Conservation (phyloP, 1,140 invertebrate genomes). For the Drosophila obscura region DNA sequence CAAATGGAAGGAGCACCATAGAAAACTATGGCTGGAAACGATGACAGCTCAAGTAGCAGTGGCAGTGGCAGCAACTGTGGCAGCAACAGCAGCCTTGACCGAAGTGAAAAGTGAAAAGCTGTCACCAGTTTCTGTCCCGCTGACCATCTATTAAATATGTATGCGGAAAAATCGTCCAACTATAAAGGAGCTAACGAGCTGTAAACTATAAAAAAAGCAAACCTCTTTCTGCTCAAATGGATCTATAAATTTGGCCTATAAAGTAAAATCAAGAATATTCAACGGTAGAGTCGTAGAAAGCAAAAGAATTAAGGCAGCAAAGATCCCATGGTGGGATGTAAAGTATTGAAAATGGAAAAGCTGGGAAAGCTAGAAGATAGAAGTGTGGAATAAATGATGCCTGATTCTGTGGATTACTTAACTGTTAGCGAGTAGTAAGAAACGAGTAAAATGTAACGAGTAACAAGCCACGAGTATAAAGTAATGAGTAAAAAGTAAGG, state of each 20-base stretch:
- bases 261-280: constrained; percentile 5
- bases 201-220: constrained; percentile 69
- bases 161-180: constrained; percentile 55
- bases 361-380: no score
- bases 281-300: neutral
- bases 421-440: neutral
- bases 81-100: constrained; percentile 61
- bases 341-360: no score
- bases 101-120: constrained; percentile 78
- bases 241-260: constrained; percentile 22
- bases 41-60: constrained; percentile 36
- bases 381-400: no score
- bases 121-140: constrained; percentile 55
- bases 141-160: constrained; percentile 45
- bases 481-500: no score
- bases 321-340: no score
- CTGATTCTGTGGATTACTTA: no score
- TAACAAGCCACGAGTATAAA: no score
- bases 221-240: constrained; percentile 23
- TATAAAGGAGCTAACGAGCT: constrained; percentile 75
- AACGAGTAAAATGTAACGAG: neutral
- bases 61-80: constrained; percentile 6
- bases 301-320: neutral
- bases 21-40: constrained; percentile 39
- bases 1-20: constrained; percentile 28